Evolutionary conservation across 2,888 invertebrate genomes (phyloP).

Genomic region (Polydrusus cervinus): DNA sequence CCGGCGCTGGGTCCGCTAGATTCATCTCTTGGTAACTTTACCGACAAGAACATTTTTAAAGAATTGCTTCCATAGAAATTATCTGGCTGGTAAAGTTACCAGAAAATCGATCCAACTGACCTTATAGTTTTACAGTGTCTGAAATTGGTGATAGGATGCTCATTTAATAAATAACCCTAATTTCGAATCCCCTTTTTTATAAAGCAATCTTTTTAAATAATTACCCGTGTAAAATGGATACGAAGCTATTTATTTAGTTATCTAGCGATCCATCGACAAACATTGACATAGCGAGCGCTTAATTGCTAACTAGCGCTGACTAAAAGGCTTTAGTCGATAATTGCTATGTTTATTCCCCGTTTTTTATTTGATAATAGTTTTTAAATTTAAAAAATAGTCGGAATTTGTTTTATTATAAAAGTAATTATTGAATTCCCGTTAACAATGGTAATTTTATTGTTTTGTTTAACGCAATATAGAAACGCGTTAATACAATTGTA

Average conservation of each 20-base stretch:
- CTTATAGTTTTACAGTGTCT: too few species aligned
- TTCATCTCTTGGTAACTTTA: too few species aligned
- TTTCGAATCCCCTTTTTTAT: too few species aligned
- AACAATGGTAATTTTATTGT: conserved; percentile 21
- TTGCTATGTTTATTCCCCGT: conserved; percentile 19
- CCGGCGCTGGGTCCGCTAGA: too few species aligned
- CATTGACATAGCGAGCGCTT: conserved; percentile 23
- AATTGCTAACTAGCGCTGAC: conserved; percentile 28
- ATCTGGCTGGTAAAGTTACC: too few species aligned
- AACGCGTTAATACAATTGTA: conserved; percentile 30
- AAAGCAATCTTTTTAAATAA: not conserved
- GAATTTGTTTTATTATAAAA: conserved; percentile 38
- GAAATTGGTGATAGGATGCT: too few species aligned
- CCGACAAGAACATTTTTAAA: too few species aligned
- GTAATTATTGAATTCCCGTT: conserved; percentile 34
- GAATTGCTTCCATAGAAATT: too few species aligned
- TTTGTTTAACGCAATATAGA: conserved; percentile 30
- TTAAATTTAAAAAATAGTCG: conserved; percentile 35
- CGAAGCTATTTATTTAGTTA: conserved; percentile 35
- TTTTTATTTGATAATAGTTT: conserved; percentile 41
- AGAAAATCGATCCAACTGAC: too few species aligned
- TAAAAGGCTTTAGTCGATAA: conserved; percentile 27
- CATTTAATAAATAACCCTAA: too few species aligned
- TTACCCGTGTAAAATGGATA: conserved; percentile 14
- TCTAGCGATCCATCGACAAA: conserved; percentile 27